Base-by-base conservation (phyloP, 2,113 vertebrate species). In the Notothenia rossii region DNA sequence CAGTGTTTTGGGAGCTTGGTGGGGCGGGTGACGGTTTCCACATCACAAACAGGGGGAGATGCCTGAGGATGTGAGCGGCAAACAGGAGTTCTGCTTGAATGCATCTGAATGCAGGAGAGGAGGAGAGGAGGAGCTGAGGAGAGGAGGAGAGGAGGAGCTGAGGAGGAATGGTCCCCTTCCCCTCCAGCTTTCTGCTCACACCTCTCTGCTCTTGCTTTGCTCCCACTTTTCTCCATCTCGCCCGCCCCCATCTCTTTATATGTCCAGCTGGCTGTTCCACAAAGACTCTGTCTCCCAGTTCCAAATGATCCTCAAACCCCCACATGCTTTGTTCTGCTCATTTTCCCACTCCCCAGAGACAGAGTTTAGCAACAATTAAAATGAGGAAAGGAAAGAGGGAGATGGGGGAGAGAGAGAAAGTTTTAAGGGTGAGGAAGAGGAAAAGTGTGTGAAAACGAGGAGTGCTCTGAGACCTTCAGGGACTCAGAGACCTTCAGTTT, bases 271-370 rank as follows among this genome's bases (percentile, higher is more conserved):
- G 95, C 94, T 91, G 89, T 25, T 51, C 88, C 91, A 95, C 94
- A 96, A 96, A 95, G 93, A 90, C 92, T 83, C 72, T 58, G 69
- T 89, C 82, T 90, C 86, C 74, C 86, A 77, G 88, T 83, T 92
- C 87, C 91, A 90, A 94, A 93, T 92, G 94, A 94, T 91, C 86
- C 82, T 87, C 85, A 85, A 82, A 88, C 93, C 91, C 94, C 93
- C 88, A 86, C 82, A 82, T 46, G 88, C 95, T 95, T 95, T 96
- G 95, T 96, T 94, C 92, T 84, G 82, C 91, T 89, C 82, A 93
- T 94, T 95, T 95, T 96, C 95, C 95, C 95, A 96, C 94, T 95
- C 92, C 93, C 91, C 50, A 70, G 88, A 93, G 92, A 92, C 86
- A 51, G 84, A 90, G 86, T 91, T 85, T 87, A 82, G 85, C 77